Evolutionary conservation across 2,797 vertebrate species (phyloP), one percentile per base, ranked within the genome.

Genomic region (Ptychadena robeensis): DNA sequence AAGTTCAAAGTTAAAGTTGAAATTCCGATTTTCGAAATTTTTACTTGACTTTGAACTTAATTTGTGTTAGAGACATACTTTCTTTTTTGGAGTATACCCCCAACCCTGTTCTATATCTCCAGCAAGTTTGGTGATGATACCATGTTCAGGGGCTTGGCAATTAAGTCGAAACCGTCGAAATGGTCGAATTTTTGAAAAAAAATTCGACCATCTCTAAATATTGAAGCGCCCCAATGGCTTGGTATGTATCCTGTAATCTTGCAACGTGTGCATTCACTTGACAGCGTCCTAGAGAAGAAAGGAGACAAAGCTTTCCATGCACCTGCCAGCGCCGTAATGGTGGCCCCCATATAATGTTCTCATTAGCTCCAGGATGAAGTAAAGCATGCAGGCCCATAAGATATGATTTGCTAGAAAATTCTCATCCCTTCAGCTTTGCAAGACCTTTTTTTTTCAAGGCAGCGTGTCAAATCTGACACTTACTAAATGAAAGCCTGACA

Each of bases 361-460:
- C 38, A 0, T 74, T 80, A 71, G 32, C 72, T 87, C 40, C 28
- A 86, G 66, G 67, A 86, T 61, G 31, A 82, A 86, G 53, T 37
- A 31, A 82, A 87, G 37, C 30, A 0, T 65, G 3, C 27, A 87
- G 85, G 57, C 78, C 40, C 37, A 4, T 4, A 85, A 87, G 80
- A 85, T 81, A 53, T 28, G 72, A 85, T 38, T 81, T 12, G 64
- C 40, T 27, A 65, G 82, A 32, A 69, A 81, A 82, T 79, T 77
- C 18, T 34, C 11, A 2, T 38, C 48, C 61, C 80, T 40, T 63
- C 34, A 74, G 35, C 8, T 65, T 74, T 35, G n/a, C 65, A 61
- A 84, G 69, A 28, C 6, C 69, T 40, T 82, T 59, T 59, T 86
- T 87, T 82, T 73, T 48, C 78, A 0, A 44, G 14, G 10, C 27